Conservation (phyloP, 1,140 invertebrate species). For the Tachypleus tridentatus region DNA sequence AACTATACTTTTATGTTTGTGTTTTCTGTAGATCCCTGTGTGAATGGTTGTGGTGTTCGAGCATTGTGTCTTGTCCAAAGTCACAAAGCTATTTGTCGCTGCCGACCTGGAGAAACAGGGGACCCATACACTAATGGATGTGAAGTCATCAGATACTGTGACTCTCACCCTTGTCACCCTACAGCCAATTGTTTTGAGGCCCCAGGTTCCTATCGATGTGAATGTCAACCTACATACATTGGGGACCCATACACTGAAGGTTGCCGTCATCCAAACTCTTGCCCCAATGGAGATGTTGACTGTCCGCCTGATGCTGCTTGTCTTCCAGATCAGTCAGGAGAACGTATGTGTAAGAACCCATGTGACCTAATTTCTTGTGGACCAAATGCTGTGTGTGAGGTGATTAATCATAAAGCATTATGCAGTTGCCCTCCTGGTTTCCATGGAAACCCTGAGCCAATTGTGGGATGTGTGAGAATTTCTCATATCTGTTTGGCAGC, state of each 20-base stretch:
- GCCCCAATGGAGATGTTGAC: constrained; percentile 52
- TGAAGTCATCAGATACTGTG: constrained; percentile 39
- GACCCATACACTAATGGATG: constrained; percentile 39
- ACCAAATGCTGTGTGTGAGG: constrained; percentile 58
- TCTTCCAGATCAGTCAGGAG: constrained; percentile 47
- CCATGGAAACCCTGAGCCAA: constrained; percentile 43
- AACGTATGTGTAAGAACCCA: constrained; percentile 63
- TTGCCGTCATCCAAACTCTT: constrained; percentile 59
- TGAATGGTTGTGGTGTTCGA: constrained; percentile 55
- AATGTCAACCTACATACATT: constrained; percentile 56
- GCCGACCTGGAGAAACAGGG: constrained; percentile 44
- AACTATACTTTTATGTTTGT: constrained; percentile 58
- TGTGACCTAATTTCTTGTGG: constrained; percentile 62
- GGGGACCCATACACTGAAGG: constrained; percentile 55
- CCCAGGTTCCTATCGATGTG: constrained; percentile 50
- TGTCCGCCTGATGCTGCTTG: constrained; percentile 63
- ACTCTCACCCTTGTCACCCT: constrained; percentile 63
- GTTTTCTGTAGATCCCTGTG: constrained; percentile 54
- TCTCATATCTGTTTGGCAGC: constrained; percentile 52
- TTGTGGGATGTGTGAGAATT: constrained; percentile 57
- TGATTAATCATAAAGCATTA: constrained; percentile 54
- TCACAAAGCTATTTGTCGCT: constrained; percentile 59
- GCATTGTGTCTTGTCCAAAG: constrained; percentile 76
- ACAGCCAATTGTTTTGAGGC: constrained; percentile 59
- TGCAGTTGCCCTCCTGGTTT: constrained; percentile 63